Conservation (phyloP, 2,888 invertebrate species). For the Rugalucina vietnamica region DNA sequence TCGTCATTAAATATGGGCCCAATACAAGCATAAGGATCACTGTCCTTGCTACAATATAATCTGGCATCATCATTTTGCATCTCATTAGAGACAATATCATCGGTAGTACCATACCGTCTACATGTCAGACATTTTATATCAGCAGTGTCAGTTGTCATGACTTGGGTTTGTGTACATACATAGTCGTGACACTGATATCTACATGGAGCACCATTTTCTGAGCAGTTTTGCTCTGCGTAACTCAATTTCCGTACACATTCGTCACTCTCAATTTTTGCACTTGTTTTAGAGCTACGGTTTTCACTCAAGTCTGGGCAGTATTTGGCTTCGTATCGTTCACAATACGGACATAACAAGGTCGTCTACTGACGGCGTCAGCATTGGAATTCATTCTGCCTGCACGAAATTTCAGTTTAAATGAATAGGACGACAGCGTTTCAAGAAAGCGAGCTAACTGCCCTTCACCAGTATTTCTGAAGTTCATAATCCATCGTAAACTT, state of each 20-base stretch:
- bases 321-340: background rate
- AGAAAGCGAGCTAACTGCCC: conserved; percentile 47
- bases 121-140: no score
- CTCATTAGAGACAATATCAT: background rate
- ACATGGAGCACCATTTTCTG: no score
- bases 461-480: conserved; percentile 40
- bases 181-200: background rate
- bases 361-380: background rate
- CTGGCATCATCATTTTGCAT: background rate
- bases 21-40: background rate
- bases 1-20: background rate
- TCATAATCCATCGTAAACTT: conserved; percentile 39
- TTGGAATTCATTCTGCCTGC: background rate
- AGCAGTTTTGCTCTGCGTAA: no score
- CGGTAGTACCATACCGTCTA: background rate
- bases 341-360: conserved; percentile 2
- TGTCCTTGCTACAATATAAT: background rate
- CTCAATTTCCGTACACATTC: no score
- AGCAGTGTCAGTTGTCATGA: no score
- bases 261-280: no score
- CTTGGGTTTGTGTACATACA: no score
- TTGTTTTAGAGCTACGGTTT: no score
- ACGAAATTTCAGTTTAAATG: background rate
- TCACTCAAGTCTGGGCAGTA: no score
- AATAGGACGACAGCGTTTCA: conserved; percentile 19